Evolutionary conservation across 2,797 vertebrate species (phyloP), one percentile per base, ranked within the genome.

Genomic region (Champsocephalus gunnari): DNA sequence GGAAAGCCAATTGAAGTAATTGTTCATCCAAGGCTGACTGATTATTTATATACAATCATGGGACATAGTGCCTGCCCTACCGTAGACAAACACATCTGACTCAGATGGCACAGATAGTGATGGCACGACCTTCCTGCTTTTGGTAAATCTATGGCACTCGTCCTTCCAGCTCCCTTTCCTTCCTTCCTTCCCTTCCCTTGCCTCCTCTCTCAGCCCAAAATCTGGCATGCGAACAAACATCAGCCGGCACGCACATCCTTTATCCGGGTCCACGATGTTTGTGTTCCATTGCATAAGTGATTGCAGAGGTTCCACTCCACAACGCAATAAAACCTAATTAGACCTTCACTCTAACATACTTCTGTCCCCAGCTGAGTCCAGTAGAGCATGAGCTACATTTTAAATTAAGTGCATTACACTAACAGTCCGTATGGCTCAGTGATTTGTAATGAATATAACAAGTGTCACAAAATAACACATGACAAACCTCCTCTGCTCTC

Each of bases 151-250:
- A 72, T 84, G 75, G 56, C 75, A 84, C 82, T 88, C 83, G 75
- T 93, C 73, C 81, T 92, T 92, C 91, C 88, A 88, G 79, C 86
- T 87, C 82, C 83, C 57, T 80, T 89, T 91, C 84, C 80, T 90
- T 91, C 89, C 81, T 88, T 79, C 89, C 81, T 88, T 79, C 66
- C 73, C 85, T 87, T 87, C 55, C 63, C 49, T 81, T 71, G 73
- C 62, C 34, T 86, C 53, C 59, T 83, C 78, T 89, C 60, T 71
- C 66, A 75, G 34, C 65, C 62, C 41, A 54, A 70, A 44, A 66
- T 65, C 90, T 92, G 91, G 83, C 83, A 75, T 60, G 17, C 83
- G 84, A 93, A 92, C 87, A 94, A 93, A 93, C 85, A 89, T 66
- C 75, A 86, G 49, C 38, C 41, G 67, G 24, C 81, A 85, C 55